These are phyloP conservation scores for Sussaba pulchella DNA, from an alignment of 2,888 invertebrate species.

Conservation along the genomic window DNA sequence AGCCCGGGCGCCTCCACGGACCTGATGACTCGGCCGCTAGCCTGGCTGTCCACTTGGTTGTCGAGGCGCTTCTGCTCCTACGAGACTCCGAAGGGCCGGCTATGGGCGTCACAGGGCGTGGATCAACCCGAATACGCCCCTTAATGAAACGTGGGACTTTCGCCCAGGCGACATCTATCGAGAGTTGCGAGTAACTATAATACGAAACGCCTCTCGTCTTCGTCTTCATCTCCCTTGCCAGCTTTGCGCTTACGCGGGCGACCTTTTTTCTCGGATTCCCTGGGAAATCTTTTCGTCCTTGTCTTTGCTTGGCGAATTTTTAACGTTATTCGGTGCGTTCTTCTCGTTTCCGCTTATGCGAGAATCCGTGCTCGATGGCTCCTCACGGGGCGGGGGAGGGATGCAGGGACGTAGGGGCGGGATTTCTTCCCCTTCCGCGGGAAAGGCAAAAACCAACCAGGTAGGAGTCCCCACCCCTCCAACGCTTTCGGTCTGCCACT, in stretches of 20 bases:
- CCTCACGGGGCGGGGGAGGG: slow-evolving; percentile 16
- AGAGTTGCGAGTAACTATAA: slow-evolving; percentile 10
- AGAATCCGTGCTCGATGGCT: slow-evolving; percentile 34
- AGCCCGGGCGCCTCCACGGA: slow-evolving; percentile 65
- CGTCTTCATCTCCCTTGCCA: slow-evolving; percentile 1
- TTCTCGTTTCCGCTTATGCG: slow-evolving; percentile 12
- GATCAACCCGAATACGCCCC: slow-evolving; percentile 23
- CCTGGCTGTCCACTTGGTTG: slow-evolving; percentile 83
- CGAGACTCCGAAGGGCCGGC: slow-evolving; percentile 77
- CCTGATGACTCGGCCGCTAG: slow-evolving; percentile 79
- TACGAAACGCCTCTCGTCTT: slow-evolving; percentile 58
- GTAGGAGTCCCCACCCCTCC: slow-evolving; percentile 52
- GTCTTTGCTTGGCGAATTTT: background rate
- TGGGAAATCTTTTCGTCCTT: slow-evolving; percentile 37
- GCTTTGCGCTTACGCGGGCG: background rate
- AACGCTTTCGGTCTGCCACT: slow-evolving; percentile 12
- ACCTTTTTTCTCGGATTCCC: slow-evolving; percentile 45
- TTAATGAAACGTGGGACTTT: slow-evolving; percentile 17
- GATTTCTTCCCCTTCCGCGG: slow-evolving; percentile 3
- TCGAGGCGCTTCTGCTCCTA: slow-evolving; percentile 82
- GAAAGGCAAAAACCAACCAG: slow-evolving; percentile 53
- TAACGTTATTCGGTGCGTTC: slow-evolving; percentile 22
- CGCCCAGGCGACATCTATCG: slow-evolving; percentile 69
- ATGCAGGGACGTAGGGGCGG: too few species aligned
- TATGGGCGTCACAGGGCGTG: slow-evolving; percentile 77